A percentile compares a stretch with the other conserved stretches of the same genome.
Evolutionary conservation across 64 coral and sea anemone species (phyloP).

Genomic region (Montipora efflorescens): DNA sequence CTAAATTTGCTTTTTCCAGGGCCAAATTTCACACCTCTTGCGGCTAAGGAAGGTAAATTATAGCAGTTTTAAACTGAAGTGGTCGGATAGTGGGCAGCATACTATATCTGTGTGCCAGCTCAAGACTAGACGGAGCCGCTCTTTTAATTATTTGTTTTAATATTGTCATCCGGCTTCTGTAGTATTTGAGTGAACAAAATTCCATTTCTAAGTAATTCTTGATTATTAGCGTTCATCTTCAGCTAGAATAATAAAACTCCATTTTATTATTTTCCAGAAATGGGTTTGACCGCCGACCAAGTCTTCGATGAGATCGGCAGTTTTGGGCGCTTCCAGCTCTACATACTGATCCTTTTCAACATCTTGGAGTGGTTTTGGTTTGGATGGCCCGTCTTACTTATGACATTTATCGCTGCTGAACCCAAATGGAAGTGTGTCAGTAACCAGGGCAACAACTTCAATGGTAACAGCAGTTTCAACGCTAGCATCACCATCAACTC

Average conservation of each 20-base stretch:
- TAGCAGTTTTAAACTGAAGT: no score
- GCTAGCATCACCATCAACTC: background rate
- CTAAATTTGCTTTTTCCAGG: no score
- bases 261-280: constrained; percentile 26
- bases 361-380: constrained; percentile 57
- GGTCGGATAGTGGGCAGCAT: no score
- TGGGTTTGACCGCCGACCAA: constrained; percentile 62
- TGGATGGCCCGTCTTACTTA: constrained; percentile 63
- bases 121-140: no score
- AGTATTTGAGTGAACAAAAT: no score
- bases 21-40: no score
- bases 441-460: background rate
- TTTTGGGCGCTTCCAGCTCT: constrained; percentile 75
- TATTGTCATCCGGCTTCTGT: no score
- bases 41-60: no score
- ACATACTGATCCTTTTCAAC: constrained; percentile 39
- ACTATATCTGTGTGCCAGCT: no score
- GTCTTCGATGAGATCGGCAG: constrained; percentile 70
- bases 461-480: background rate
- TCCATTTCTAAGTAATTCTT: no score
- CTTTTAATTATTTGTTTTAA: no score
- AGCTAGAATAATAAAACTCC: background rate
- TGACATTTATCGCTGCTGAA: constrained; percentile 82
- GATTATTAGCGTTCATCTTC: background rate
- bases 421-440: constrained; percentile 65